phyloP scores from a whole-genome alignment of 2,113 vertebrate species.

The Eleginops maclovinus region DNA sequence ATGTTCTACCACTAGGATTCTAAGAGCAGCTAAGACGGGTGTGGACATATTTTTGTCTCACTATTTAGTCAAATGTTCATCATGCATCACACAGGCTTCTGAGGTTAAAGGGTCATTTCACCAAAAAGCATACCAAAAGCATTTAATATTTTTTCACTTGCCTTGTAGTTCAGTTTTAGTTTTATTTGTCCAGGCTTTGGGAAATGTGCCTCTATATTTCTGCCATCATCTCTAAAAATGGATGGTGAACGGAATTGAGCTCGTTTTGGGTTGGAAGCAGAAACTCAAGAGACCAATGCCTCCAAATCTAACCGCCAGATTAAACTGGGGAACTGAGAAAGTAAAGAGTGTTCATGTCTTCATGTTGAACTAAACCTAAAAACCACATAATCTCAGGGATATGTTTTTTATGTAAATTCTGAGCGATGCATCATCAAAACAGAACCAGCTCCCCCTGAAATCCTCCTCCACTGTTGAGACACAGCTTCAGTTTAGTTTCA shows the following conservation, averaged over 20 bases:
- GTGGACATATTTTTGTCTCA: not conserved
- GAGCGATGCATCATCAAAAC: constrained; percentile 19
- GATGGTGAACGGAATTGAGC: not conserved
- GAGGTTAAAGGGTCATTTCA: constrained; percentile 9
- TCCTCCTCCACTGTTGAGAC: not conserved
- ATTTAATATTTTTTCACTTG: not conserved
- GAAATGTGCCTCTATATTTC: too few species aligned
- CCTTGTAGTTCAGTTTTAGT: not conserved
- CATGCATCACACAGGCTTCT: constrained; percentile 21
- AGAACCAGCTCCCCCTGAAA: not conserved
- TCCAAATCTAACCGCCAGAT: not conserved
- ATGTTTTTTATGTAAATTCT: constrained; percentile 11
- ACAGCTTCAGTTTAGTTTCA: not conserved
- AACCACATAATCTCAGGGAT: constrained; percentile 59
- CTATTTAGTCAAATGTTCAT: not conserved
- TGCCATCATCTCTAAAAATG: not conserved
- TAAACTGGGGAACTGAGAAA: not conserved
- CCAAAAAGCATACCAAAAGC: not conserved
- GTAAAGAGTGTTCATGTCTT: not conserved
- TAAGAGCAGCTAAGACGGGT: constrained; percentile 18
- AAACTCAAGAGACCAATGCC: too few species aligned
- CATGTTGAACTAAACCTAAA: constrained; percentile 16
- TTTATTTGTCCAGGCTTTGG: not conserved
- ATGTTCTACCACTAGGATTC: constrained; percentile 8
- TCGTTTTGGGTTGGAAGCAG: not conserved